These are phyloP conservation scores for Diloba caeruleocephala DNA, from an alignment of 2,888 invertebrate species.

Conservation along the genomic window DNA sequence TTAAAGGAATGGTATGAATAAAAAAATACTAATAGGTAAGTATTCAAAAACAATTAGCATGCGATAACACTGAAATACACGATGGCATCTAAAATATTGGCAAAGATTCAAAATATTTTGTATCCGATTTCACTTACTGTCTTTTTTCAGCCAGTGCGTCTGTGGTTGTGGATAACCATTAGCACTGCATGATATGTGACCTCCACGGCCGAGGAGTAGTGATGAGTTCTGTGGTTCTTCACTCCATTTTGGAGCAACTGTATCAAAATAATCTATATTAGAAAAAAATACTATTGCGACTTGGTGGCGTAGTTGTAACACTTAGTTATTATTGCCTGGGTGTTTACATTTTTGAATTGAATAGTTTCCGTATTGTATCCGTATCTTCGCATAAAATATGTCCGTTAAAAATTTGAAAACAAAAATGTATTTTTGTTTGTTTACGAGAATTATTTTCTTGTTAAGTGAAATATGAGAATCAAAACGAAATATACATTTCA, in stretches of 20 bases:
- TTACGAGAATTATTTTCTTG: no score
- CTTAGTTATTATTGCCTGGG: no score
- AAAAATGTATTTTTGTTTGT: no score
- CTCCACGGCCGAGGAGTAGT: conserved; percentile 92
- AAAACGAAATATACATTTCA: conserved; percentile 14
- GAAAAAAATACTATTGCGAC: no score
- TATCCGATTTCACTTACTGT: conserved; percentile 57
- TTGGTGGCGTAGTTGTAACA: no score
- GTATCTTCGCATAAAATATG: no score
- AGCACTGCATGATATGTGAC: conserved; percentile 93
- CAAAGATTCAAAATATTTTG: no score
- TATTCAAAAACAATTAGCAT: conserved; percentile 5
- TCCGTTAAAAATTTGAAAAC: not conserved
- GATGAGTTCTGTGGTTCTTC: conserved; percentile 93
- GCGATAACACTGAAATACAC: no score
- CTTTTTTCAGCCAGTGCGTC: conserved; percentile 93
- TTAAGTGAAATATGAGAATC: conserved; percentile 5
- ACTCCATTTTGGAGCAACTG: conserved; percentile 94
- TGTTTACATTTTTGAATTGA: no score
- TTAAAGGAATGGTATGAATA: no score
- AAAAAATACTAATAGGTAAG: conserved; percentile 10
- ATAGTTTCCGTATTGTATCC: no score
- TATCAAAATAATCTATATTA: conserved; percentile 17
- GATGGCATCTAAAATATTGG: no score
- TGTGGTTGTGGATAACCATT: conserved; percentile 95